These are phyloP conservation scores for Choloepus hoffmanni DNA, from an alignment of 2,113 vertebrate genomes.

Conservation along the genomic window DNA sequence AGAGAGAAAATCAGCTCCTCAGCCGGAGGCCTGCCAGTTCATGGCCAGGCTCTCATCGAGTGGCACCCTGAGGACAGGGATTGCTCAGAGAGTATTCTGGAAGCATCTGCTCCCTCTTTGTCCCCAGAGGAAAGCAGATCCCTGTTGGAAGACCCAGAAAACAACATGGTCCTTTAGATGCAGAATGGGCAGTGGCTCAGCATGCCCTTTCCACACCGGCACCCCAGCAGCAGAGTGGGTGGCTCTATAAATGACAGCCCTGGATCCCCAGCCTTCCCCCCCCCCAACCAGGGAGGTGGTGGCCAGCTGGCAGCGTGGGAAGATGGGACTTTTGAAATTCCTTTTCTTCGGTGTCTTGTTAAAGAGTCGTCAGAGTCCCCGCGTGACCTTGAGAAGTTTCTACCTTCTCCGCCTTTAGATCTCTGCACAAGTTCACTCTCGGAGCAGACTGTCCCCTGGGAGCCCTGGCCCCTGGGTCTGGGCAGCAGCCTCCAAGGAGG, in stretches of 20 bases:
- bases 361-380: neutral
- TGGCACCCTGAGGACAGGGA: neutral
- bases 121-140: neutral
- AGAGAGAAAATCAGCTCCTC: neutral
- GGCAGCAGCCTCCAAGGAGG: neutral
- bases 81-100: neutral
- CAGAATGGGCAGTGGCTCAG: neutral
- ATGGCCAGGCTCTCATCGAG: neutral
- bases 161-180: neutral
- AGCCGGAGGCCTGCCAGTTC: neutral
- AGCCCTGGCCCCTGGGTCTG: neutral
- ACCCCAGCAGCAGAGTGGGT: neutral
- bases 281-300: neutral
- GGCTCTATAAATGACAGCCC: neutral
- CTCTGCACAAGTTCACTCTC: neutral
- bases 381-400: constrained; percentile 17
- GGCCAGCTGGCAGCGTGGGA: constrained; percentile 15
- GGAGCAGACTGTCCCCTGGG: neutral
- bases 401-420: neutral
- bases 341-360: neutral
- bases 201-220: neutral
- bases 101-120: neutral
- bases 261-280: neutral
- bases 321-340: neutral
- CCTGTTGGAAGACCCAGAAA: neutral